Evolutionary conservation across 2,888 invertebrate genomes (phyloP).

Genomic region (Caenorhabditis japonica): DNA sequence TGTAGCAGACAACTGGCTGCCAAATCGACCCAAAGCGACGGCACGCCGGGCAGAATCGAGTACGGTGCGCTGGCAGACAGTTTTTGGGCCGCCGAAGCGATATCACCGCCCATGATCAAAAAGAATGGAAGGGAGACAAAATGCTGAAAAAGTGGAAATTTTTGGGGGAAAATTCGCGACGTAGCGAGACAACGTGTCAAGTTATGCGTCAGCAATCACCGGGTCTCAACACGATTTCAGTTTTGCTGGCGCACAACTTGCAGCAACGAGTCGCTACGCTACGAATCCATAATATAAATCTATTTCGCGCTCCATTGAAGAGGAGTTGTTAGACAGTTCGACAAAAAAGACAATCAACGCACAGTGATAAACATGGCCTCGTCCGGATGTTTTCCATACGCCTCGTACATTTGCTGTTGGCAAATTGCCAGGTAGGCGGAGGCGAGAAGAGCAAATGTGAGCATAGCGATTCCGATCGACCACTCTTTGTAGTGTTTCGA

Average conservation of each 20-base stretch:
- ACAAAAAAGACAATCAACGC: too few relatives aligned
- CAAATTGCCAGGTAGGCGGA: conserved; percentile 85
- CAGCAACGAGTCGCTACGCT: too few relatives aligned
- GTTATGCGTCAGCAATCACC: too few relatives aligned
- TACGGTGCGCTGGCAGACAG: conserved; percentile 80
- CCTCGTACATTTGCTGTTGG: conserved; percentile 79
- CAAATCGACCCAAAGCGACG: conserved; percentile 73
- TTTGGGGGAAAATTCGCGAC: too few relatives aligned
- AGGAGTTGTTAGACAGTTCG: too few relatives aligned
- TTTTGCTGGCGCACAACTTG: too few relatives aligned
- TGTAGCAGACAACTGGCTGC: conserved; percentile 68
- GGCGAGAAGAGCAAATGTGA: conserved; percentile 89
- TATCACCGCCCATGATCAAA: conserved; percentile 85
- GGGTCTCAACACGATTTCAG: too few relatives aligned
- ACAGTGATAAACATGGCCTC: conserved; percentile 80
- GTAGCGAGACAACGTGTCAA: too few relatives aligned
- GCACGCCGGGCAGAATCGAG: conserved; percentile 50
- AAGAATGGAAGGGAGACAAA: conserved; percentile 91
- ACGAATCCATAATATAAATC: too few relatives aligned
- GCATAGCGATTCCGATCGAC: conserved; percentile 79
- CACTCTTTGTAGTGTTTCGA: conserved; percentile 74
- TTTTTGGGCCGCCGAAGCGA: conserved; percentile 85
- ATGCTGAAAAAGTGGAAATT: conserved; percentile 82
- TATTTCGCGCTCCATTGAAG: too few relatives aligned
- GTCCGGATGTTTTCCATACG: conserved; percentile 90